Evolutionary conservation across 2,113 vertebrate genomes (phyloP).

Genomic region (Oncorhynchus kisutch): DNA sequence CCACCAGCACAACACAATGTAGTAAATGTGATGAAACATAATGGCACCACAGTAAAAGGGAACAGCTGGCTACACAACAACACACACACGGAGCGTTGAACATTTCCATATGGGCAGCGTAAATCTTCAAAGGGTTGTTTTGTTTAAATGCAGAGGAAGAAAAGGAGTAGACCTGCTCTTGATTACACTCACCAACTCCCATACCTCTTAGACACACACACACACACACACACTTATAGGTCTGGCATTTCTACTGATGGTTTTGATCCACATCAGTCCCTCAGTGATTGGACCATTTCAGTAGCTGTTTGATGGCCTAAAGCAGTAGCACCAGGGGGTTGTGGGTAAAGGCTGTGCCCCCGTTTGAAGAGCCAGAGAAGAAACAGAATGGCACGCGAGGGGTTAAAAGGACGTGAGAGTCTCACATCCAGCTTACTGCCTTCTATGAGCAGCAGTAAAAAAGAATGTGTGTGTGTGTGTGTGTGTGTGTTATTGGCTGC

Average conservation of each 20-base stretch:
- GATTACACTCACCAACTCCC: constrained; percentile 38
- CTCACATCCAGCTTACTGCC: constrained; percentile 34
- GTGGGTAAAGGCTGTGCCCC: neutral
- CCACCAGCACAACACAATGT: constrained; percentile 6
- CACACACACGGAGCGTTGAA: constrained; percentile 37
- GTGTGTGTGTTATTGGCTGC: constrained; percentile 3
- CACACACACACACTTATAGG: neutral
- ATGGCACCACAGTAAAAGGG: constrained; percentile 50
- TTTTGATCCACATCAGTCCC: no score
- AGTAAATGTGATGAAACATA: constrained; percentile 54
- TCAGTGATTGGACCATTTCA: constrained; percentile 1
- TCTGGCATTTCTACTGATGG: neutral
- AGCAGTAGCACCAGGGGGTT: constrained; percentile 5
- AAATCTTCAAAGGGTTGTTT: constrained; percentile 66
- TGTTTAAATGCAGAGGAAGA: constrained; percentile 63
- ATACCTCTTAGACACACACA: constrained; percentile 21
- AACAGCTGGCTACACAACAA: constrained; percentile 42
- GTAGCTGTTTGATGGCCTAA: constrained; percentile 8
- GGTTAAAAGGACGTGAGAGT: constrained; percentile 15
- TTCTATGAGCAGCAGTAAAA: constrained; percentile 27
- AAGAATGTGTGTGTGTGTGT: neutral
- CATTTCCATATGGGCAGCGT: constrained; percentile 65
- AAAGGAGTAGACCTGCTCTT: constrained; percentile 49
- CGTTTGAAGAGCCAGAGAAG: neutral
- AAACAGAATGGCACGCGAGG: neutral